Evolutionary conservation across 1,140 invertebrate species (phyloP), one percentile per base, ranked within the genome.

Genomic region (Calliopsis andreniformis): DNA sequence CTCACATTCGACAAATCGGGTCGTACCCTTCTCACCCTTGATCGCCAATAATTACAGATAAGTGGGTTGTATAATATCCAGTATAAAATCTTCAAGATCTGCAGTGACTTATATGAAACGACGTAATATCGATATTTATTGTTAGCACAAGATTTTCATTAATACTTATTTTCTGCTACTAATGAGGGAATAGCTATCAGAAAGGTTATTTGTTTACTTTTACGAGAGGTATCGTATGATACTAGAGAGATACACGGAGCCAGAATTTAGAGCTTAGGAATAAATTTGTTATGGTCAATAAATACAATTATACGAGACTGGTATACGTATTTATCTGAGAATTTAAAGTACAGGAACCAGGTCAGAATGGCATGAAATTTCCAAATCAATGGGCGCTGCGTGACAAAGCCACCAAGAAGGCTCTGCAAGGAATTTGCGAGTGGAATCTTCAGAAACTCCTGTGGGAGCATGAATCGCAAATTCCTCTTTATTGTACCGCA

Each of bases 391-490:
- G 69, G 67, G 56, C 53, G 23, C 58, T 71, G 42, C 59, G 47
- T n/a, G 56, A 51, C 53, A 53, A 75, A 76, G 39, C 67, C 45
- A 20, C 35, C 16, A n/a, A 71, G 56, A 42, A 42, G 68, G 76
- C 72, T 84, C 72, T 49, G 45, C 58, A 7, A 63, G 64, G 59
- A 83, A 84, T 84, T 80, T 72, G 81, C 63, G 68, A 58, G 58
- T 59, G 30, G 49, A 70, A 76, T 83, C 59, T 49, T 10, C 12
- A 6, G 47, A n/a, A 80, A 72, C 32, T 63, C 67, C 67, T 42
- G 35, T 25, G 71, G 63, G 64, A 70, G 64, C 72, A 77, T 83
- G 82, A 84, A 83, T 83, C 81, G 68, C 81, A 84, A 80, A 83
- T 84, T 84, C 63, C 72, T 77, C 67, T 76, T 72, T 61, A 58